These are phyloP conservation scores for Butastur rufipennis DNA, from an alignment of 2,113 vertebrate species.

Conservation along the genomic window DNA sequence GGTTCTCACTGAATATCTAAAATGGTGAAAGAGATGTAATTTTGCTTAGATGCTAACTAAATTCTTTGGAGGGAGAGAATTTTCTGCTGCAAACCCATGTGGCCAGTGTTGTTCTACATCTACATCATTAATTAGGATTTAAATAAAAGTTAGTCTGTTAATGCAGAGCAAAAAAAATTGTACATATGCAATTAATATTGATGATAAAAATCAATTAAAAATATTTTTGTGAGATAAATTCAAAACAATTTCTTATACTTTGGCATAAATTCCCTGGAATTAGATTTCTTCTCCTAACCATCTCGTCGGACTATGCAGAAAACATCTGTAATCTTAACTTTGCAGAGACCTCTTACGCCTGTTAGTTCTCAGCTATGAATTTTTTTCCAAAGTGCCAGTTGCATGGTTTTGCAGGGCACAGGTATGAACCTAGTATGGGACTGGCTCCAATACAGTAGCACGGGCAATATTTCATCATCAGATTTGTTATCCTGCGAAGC, in stretches of 20 bases:
- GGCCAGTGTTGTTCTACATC: neutral
- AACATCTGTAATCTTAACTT: neutral
- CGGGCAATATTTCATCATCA: neutral
- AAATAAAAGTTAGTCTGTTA: neutral
- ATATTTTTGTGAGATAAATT: neutral
- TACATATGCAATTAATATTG: neutral
- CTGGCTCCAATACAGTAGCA: neutral
- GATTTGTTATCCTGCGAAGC: neutral
- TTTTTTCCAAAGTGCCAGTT: neutral
- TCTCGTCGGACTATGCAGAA: neutral
- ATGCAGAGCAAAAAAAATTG: neutral
- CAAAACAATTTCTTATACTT: neutral
- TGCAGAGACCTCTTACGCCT: neutral
- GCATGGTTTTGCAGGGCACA: neutral
- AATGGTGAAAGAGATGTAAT: neutral
- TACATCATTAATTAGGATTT: neutral
- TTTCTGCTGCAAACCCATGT: neutral
- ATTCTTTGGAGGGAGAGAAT: neutral
- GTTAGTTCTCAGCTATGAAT: neutral
- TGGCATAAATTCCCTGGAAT: neutral
- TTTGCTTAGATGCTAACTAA: neutral
- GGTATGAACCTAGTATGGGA: neutral
- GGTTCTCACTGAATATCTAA: neutral
- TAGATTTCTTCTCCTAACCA: neutral
- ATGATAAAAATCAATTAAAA: neutral